These are phyloP conservation scores for Platyrinchus mystaceus DNA, from an alignment of 2,797 vertebrate species.

Conservation along the genomic window DNA sequence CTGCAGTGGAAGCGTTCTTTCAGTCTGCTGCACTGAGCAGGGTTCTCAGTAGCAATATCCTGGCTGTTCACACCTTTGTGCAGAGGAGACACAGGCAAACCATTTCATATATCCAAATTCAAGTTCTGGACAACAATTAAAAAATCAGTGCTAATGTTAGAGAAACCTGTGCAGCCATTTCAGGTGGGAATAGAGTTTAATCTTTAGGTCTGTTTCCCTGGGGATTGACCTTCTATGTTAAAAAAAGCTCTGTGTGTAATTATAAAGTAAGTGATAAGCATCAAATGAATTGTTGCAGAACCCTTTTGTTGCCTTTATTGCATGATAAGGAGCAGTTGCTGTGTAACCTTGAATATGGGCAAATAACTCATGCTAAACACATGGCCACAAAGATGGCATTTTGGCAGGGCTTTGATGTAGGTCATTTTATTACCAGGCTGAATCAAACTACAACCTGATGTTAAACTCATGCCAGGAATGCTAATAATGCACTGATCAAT, in stretches of 20 bases:
- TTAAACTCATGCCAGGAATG: conserved; percentile 68
- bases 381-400: conserved; percentile 64
- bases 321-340: not conserved
- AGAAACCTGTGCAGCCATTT: not conserved
- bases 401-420: conserved; percentile 70
- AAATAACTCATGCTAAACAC: conserved; percentile 54
- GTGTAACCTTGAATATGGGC: conserved; percentile 60
- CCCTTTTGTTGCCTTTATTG: conserved; percentile 22
- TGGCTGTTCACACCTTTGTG: not conserved
- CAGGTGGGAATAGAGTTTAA: not conserved
- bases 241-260: not conserved
- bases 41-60: not conserved
- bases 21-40: not conserved
- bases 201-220: not conserved
- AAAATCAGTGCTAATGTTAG: not conserved
- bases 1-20: not conserved
- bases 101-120: not conserved
- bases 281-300: conserved; percentile 10
- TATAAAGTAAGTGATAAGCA: conserved; percentile 25
- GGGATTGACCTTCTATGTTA: not conserved
- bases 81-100: not conserved
- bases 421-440: conserved; percentile 73
- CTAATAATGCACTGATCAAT: conserved; percentile 68
- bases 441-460: conserved; percentile 68
- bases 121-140: not conserved